phyloP scores from a whole-genome alignment of 2,888 invertebrate species.

The Lasioglossum pauxillum region DNA sequence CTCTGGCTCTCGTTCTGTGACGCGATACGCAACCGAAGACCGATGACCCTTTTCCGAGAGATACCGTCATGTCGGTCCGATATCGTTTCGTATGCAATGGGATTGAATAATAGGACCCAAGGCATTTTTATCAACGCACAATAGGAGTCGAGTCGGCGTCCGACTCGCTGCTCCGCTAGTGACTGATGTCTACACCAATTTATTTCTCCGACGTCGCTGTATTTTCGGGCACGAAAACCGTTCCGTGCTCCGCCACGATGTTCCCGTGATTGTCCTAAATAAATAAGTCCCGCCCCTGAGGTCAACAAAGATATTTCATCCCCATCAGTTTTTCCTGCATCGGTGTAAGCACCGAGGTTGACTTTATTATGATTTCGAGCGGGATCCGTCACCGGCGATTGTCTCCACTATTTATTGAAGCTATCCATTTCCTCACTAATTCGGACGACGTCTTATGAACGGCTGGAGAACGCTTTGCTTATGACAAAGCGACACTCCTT shows the following conservation, averaged over 20 bases:
- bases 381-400: conserved; percentile 27
- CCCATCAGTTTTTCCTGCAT: not conserved
- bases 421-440: conserved; percentile 60
- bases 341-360: conserved; percentile 8
- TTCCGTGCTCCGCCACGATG: conserved; percentile 26
- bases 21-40: conserved; percentile 44
- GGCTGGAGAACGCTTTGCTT: conserved; percentile 25
- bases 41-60: conserved; percentile 48
- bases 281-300: conserved; percentile 39
- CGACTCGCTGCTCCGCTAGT: conserved; percentile 13
- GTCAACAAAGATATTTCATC: conserved; percentile 35
- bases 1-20: conserved; percentile 60
- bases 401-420: conserved; percentile 56
- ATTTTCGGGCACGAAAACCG: conserved; percentile 35
- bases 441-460: conserved; percentile 37
- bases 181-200: conserved; percentile 57
- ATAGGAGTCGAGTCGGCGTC: conserved; percentile 38
- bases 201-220: conserved; percentile 44
- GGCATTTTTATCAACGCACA: conserved; percentile 58
- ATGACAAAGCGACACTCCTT: conserved; percentile 53
- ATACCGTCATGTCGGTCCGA: conserved; percentile 45
- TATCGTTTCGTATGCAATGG: conserved; percentile 53
- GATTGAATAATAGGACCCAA: conserved; percentile 60
- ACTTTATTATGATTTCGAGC: conserved; percentile 34
- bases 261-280: conserved; percentile 44